Evolutionary conservation across 1,140 invertebrate genomes (phyloP).

Genomic region (Neodiprion fabricii): DNA sequence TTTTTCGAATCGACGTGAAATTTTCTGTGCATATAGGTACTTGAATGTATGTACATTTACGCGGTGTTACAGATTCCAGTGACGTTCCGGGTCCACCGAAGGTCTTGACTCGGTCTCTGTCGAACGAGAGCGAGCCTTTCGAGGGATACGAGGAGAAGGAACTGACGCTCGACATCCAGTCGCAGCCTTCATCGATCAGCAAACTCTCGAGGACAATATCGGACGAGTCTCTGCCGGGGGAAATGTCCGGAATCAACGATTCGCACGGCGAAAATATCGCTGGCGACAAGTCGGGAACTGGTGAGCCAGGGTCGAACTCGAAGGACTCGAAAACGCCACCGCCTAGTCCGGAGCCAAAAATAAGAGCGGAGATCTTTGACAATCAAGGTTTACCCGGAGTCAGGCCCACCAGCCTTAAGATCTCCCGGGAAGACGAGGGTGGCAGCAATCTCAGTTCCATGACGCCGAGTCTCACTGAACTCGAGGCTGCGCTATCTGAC

Average conservation of each 20-base stretch:
- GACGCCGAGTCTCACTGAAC: constrained; percentile 57
- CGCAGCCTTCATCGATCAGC: constrained; percentile 8
- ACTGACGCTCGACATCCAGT: constrained; percentile 19
- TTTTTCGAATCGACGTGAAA: no score
- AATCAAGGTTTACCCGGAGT: constrained; percentile 31
- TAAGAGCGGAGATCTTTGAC: constrained; percentile 36
- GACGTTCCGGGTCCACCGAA: constrained; percentile 16
- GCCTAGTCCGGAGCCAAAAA: constrained; percentile 46
- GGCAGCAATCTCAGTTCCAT: constrained; percentile 53
- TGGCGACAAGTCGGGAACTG: constrained; percentile 11
- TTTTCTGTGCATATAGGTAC: no score
- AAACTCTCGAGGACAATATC: constrained; percentile 47
- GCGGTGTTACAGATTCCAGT: constrained; percentile 14
- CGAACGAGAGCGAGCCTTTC: constrained; percentile 48
- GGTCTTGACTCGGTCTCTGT: constrained; percentile 36
- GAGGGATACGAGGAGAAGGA: constrained; percentile 49
- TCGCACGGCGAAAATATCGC: background rate
- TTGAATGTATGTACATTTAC: no score
- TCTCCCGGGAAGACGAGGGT: constrained; percentile 39
- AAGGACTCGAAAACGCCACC: constrained; percentile 43
- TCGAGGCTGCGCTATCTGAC: constrained; percentile 55
- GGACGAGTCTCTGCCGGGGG: constrained; percentile 55
- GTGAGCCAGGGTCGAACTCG: constrained; percentile 20
- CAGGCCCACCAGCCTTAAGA: constrained; percentile 40
- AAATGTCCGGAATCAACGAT: constrained; percentile 45